Evolutionary conservation across 2,113 vertebrate genomes (phyloP), one percentile per base, ranked within the genome.

Genomic region (Sylvilagus bachmani): DNA sequence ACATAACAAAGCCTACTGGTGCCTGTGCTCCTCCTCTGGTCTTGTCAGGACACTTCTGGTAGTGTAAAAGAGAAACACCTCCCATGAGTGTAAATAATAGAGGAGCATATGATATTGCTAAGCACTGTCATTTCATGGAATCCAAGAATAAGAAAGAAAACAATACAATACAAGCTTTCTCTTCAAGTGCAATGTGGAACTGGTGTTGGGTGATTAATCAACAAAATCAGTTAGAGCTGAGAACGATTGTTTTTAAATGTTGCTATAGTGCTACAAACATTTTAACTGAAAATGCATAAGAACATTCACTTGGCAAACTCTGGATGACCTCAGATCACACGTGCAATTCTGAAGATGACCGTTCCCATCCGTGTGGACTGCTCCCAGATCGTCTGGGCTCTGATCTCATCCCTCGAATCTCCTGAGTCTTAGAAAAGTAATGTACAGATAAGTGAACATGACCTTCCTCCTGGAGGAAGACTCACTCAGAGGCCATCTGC

Each of bases 391-490:
- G 51, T 10, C 85, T 86, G 27, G 79, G 12, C 55, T 81, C 88
- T 95, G 85, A 96, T 36, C 55, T 87, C 85, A 96, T 44, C 92
- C 33, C 75, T 51, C 55, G 49, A 79, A 74, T 88, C 86, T 64
- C 78, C 8, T 4, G 13, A 75, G 64, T 33, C 61, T 96, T 71
- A 69, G 67, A 49, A 79, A 95, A 95, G 78, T 25, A 81, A 92
- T 29, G 16, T 69, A 88, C 53, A 89, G 36, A 83, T 61, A 80
- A 92, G 53, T 62, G 25, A 84, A 27, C 7, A 14, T 53, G 73
- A 64, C 58, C n/a, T 75, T 86, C 77, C 86, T 83, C 71, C 36
- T 66, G 0, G 0, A 93, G 25, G 58, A 80, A 85, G 92, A 85
- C 29, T 22, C n/a, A 51, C n/a, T 69, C 67, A 58, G 75, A 91